phyloP scores from a whole-genome alignment of 2,888 invertebrate species.

The Deladenus siricidicola region DNA sequence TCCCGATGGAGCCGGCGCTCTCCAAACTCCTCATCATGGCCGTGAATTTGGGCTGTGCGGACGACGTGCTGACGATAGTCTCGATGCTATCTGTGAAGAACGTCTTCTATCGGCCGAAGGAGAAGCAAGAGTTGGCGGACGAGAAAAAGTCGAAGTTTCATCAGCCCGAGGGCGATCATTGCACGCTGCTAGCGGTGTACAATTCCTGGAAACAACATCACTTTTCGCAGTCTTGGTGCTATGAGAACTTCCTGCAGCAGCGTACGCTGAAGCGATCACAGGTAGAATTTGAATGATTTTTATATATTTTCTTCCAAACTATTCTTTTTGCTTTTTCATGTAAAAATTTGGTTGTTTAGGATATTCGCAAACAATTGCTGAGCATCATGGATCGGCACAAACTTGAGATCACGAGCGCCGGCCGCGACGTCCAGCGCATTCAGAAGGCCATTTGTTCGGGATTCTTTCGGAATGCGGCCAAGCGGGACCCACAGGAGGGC shows the following conservation, averaged over 20 bases:
- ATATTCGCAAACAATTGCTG: conserved; percentile 89
- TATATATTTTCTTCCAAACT: not conserved
- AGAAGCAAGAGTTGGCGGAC: conserved; percentile 91
- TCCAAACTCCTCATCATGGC: conserved; percentile 99
- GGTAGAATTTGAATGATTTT: conserved; percentile 18
- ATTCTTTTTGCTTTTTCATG: not conserved
- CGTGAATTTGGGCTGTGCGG: conserved; percentile 89
- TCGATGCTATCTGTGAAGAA: conserved; percentile 98
- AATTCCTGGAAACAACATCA: conserved; percentile 99
- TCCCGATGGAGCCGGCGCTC: conserved; percentile 92
- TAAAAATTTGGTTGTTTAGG: conserved; percentile 60
- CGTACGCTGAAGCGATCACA: conserved; percentile 82
- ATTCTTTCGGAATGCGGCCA: conserved; percentile 92
- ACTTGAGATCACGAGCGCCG: conserved; percentile 89
- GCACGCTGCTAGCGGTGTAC: conserved; percentile 92
- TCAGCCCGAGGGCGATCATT: conserved; percentile 94
- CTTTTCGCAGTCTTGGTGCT: conserved; percentile 98
- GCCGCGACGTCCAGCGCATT: conserved; percentile 83
- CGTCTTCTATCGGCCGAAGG: conserved; percentile 78
- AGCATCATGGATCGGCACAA: conserved; percentile 67
- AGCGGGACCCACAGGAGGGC: conserved; percentile 93
- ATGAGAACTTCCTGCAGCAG: conserved; percentile 97
- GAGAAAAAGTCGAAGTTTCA: conserved; percentile 99
- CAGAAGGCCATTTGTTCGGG: conserved; percentile 96
- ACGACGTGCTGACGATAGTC: conserved; percentile 94